Evolutionary conservation across 2,113 vertebrate species (phyloP).

Genomic region (Symphodus melops): DNA sequence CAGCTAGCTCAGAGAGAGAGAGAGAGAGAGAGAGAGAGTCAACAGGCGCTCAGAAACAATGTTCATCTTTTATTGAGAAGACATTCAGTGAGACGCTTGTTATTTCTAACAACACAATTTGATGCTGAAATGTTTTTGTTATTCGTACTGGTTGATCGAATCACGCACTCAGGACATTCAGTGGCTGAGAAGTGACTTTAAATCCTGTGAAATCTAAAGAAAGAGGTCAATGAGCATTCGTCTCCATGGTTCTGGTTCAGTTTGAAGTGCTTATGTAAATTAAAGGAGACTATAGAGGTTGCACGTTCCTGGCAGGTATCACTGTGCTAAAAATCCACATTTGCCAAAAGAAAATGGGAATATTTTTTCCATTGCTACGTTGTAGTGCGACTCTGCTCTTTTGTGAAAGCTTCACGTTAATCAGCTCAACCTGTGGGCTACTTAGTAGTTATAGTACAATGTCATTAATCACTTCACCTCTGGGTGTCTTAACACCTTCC

Average conservation of each 20-base stretch:
- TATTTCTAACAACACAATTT: background rate
- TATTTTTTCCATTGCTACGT: too few relatives aligned
- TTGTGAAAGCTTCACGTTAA: too few relatives aligned
- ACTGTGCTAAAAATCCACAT: too few relatives aligned
- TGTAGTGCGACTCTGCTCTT: too few relatives aligned
- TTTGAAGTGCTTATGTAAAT: background rate
- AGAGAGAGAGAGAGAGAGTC: conserved; percentile 13
- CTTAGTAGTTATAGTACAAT: background rate
- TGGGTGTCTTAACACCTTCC: background rate
- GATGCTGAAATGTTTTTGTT: background rate
- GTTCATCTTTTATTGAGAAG: conserved; percentile 10
- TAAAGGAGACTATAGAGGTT: background rate
- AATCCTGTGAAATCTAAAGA: background rate
- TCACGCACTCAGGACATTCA: background rate
- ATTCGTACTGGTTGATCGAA: conserved; percentile 1
- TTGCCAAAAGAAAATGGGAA: too few relatives aligned
- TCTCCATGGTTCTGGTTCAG: background rate
- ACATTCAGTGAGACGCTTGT: background rate
- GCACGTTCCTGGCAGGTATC: too few relatives aligned
- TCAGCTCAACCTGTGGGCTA: background rate
- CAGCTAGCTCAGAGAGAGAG: conserved; percentile 8
- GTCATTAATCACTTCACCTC: conserved; percentile 3
- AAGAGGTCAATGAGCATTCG: too few relatives aligned
- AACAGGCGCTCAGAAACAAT: background rate
- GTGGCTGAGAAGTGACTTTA: background rate